A percentile compares a stretch with the other conserved stretches of the same genome.
phyloP scores from a whole-genome alignment of 2,113 vertebrate species.

The Hypocryptadius cinnamomeus region DNA sequence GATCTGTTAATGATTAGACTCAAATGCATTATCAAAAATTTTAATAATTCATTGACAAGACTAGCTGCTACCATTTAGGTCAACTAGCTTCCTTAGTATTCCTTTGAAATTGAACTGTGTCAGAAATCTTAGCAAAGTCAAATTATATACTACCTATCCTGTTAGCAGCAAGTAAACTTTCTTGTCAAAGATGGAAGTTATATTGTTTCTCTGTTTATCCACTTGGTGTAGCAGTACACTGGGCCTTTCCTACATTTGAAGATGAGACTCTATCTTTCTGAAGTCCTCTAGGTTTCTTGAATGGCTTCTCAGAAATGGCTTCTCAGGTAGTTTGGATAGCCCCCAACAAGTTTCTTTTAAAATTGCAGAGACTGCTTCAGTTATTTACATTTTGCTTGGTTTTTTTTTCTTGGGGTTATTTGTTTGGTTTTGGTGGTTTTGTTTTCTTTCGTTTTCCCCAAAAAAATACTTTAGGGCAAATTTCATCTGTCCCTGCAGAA shows the following conservation, averaged over 20 bases:
- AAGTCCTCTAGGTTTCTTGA: neutral
- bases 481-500: neutral
- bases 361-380: neutral
- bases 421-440: neutral
- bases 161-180: neutral
- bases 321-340: no score
- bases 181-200: neutral
- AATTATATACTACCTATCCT: neutral
- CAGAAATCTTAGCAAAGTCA: neutral
- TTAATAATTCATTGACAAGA: neutral
- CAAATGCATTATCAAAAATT: neutral
- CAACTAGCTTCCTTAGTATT: neutral
- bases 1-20: neutral
- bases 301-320: neutral
- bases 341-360: neutral
- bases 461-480: neutral
- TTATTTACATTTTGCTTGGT: neutral
- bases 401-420: neutral
- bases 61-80: neutral
- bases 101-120: neutral
- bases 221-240: neutral
- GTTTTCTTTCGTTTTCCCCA: neutral
- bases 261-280: neutral
- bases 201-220: neutral
- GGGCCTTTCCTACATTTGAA: neutral